These are phyloP conservation scores for Loris lydekkerianus DNA, from an alignment of 2,797 vertebrate genomes.

Conservation along the genomic window DNA sequence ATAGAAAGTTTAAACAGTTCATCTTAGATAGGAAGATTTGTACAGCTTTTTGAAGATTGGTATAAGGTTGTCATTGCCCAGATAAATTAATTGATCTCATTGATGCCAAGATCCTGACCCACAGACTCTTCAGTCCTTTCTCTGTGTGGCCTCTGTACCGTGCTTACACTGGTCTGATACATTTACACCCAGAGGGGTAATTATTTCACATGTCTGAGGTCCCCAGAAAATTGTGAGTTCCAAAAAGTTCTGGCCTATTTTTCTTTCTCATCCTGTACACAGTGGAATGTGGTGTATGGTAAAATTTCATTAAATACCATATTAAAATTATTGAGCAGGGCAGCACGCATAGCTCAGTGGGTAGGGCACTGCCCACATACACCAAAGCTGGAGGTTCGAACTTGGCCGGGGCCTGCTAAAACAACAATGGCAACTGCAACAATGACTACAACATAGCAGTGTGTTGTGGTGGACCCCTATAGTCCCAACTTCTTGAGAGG, in stretches of 20 bases:
- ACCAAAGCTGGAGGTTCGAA: no score
- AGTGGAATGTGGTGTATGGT: not conserved
- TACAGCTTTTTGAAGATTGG: constrained; percentile 6
- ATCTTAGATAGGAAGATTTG: not conserved
- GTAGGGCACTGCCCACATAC: no score
- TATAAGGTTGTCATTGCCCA: not conserved
- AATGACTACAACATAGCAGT: no score
- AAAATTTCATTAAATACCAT: not conserved
- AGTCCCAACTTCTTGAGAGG: no score
- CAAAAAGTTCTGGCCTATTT: not conserved
- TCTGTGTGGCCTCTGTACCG: not conserved
- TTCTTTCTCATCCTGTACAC: not conserved
- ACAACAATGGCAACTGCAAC: no score
- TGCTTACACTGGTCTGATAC: not conserved
- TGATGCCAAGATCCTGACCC: not conserved
- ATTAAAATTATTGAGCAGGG: not conserved
- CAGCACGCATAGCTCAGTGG: no score
- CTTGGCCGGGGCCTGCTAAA: no score
- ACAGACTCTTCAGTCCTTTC: not conserved
- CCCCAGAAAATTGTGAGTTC: not conserved
- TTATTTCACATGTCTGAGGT: not conserved
- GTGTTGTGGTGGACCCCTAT: no score
- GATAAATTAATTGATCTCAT: not conserved
- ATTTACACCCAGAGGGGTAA: not conserved
- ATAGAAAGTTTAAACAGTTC: constrained; percentile 4